Conservation (phyloP, 1,140 invertebrate species). For the Spodoptera litura region DNA sequence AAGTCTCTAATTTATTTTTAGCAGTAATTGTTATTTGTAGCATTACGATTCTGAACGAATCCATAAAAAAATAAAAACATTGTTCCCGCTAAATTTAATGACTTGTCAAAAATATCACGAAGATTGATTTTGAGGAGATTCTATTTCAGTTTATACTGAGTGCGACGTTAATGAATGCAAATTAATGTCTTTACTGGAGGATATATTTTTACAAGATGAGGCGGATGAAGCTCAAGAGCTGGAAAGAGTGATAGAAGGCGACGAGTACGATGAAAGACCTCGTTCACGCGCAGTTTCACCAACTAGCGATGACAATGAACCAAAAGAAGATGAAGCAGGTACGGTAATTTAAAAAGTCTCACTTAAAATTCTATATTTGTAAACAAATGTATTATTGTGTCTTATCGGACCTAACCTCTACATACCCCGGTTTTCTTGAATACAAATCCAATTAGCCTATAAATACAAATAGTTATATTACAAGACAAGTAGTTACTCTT, state of each 20-base stretch:
- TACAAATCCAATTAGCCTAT: too few relatives aligned
- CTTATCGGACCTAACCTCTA: too few relatives aligned
- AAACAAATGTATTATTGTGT: too few relatives aligned
- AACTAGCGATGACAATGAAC: conserved; percentile 70
- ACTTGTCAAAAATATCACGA: background rate
- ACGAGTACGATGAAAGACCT: conserved; percentile 73
- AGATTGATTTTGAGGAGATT: too few relatives aligned
- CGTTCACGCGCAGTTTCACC: conserved; percentile 44
- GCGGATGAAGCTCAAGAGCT: conserved; percentile 77
- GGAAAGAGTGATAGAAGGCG: conserved; percentile 81
- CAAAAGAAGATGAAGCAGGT: conserved; percentile 80
- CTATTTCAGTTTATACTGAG: background rate
- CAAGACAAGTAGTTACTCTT: too few relatives aligned
- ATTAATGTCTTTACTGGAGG: conserved; percentile 80
- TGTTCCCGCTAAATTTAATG: conserved; percentile 29
- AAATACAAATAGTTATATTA: too few relatives aligned
- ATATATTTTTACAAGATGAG: conserved; percentile 80
- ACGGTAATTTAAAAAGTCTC: background rate
- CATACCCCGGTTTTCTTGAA: too few relatives aligned
- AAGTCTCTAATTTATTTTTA: too few relatives aligned
- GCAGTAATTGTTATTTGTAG: background rate
- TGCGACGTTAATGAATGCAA: background rate
- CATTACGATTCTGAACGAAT: conserved; percentile 17
- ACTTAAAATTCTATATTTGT: too few relatives aligned
- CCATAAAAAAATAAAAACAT: background rate